phyloP scores from a whole-genome alignment of 1,140 invertebrate species.

The Dicyema japonicum region DNA sequence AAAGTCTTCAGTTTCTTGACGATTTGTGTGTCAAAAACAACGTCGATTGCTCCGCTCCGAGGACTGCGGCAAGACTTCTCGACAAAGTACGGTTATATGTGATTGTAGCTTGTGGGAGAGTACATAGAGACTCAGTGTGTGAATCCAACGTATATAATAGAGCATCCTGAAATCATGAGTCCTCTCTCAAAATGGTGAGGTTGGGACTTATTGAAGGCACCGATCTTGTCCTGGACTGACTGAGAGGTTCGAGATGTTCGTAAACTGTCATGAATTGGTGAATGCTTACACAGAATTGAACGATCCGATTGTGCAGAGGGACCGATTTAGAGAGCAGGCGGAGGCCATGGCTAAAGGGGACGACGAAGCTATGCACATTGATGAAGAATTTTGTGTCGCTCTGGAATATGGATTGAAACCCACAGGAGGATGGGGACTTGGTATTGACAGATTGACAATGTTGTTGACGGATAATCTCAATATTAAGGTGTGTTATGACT shows the following conservation, averaged over 20 bases:
- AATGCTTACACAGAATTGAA: conserved; percentile 98
- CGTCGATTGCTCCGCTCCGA: conserved; percentile 59
- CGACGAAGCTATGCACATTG: conserved; percentile 77
- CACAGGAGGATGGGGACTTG: conserved; percentile 84
- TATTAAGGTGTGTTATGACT: too few relatives aligned
- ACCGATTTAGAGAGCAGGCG: conserved; percentile 70
- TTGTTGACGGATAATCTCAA: conserved; percentile 89
- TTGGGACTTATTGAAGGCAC: too few relatives aligned
- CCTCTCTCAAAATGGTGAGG: conserved; percentile 88
- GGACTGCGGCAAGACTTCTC: conserved; percentile 55
- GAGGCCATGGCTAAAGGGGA: conserved; percentile 85
- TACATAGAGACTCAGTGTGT: conserved; percentile 75
- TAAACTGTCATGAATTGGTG: conserved; percentile 77
- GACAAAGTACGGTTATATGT: too few relatives aligned
- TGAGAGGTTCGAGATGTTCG: conserved; percentile 82
- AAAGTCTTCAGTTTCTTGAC: too few relatives aligned
- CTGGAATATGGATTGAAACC: conserved; percentile 92
- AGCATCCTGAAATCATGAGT: conserved; percentile 96
- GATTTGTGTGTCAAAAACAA: conserved; percentile 48
- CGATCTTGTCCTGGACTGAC: conserved; percentile 49
- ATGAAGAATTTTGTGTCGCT: conserved; percentile 82
- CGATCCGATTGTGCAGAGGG: conserved; percentile 64
- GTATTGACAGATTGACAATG: conserved; percentile 79
- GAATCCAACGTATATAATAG: conserved; percentile 76
- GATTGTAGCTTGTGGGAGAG: conserved; percentile 62